These are phyloP conservation scores for Hypocryptadius cinnamomeus DNA, from an alignment of 2,113 vertebrate species.

Conservation along the genomic window DNA sequence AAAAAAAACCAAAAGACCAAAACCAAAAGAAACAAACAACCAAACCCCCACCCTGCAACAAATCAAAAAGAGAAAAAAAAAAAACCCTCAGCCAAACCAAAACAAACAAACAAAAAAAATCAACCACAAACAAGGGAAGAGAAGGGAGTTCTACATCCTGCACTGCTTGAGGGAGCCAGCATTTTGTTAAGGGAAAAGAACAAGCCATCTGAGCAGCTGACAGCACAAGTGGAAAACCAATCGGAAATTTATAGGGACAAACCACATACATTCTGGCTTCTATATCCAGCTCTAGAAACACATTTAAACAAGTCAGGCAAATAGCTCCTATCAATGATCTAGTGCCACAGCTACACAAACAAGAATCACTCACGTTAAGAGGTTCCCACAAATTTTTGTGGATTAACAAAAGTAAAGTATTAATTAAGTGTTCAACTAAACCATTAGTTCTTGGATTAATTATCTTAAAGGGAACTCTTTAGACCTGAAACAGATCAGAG, in stretches of 20 bases:
- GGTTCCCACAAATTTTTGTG: not conserved
- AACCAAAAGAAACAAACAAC: not conserved
- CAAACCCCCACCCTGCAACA: fast-evolving
- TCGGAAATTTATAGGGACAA: constrained; percentile 5
- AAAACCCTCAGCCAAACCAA: not conserved
- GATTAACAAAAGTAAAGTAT: not conserved
- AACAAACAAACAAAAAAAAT: not conserved
- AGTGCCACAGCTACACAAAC: not conserved
- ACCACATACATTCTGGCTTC: not conserved
- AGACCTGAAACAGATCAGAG: not conserved
- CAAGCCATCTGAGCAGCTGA: not conserved
- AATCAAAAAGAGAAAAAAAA: not conserved
- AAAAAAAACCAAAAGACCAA: too few species aligned
- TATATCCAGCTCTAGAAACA: not conserved
- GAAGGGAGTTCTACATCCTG: not conserved
- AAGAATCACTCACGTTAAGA: not conserved
- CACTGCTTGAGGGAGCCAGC: not conserved
- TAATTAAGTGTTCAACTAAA: not conserved
- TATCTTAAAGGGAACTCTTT: not conserved
- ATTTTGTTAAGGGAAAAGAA: not conserved
- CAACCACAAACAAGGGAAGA: not conserved
- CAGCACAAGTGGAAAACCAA: not conserved
- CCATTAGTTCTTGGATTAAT: not conserved
- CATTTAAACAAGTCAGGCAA: not conserved
- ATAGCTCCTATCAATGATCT: not conserved